A percentile compares a stretch with the other conserved stretches of the same genome.
These are phyloP conservation scores for Limnephilus rhombicus DNA, from an alignment of 2,888 invertebrate genomes.

Conservation along the genomic window DNA sequence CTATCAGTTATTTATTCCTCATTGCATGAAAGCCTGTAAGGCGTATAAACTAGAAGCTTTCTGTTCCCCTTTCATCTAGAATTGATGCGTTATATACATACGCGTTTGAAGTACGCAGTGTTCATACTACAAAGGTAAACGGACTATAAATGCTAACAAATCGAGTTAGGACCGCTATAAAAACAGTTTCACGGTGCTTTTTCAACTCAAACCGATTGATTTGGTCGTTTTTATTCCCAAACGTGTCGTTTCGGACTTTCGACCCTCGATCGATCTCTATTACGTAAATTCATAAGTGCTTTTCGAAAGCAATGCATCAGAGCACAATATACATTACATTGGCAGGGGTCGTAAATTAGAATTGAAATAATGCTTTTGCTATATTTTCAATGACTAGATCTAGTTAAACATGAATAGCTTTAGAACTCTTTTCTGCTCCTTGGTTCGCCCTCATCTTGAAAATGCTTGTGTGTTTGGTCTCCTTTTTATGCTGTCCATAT, in stretches of 20 bases:
- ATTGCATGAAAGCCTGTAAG: background rate
- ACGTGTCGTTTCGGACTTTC: background rate
- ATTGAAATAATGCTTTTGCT: too few relatives aligned
- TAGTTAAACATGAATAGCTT: too few relatives aligned
- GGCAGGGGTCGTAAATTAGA: background rate
- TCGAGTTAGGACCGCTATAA: background rate
- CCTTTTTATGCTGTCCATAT: too few relatives aligned
- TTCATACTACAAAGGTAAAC: background rate
- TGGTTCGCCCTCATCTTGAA: too few relatives aligned
- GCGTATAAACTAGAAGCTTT: background rate
- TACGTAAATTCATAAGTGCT: background rate
- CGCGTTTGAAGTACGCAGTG: background rate
- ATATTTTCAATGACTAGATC: too few relatives aligned
- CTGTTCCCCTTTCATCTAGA: background rate
- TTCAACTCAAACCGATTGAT: background rate
- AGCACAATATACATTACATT: background rate
- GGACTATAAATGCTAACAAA: background rate
- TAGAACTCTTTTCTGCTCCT: too few relatives aligned
- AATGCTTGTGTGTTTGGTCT: too few relatives aligned
- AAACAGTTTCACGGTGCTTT: background rate
- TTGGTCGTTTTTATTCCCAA: background rate
- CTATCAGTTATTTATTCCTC: background rate
- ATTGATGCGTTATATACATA: background rate
- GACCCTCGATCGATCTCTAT: conserved; percentile 1
- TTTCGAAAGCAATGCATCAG: background rate